Conservation (phyloP, 1,140 invertebrate genomes). For the Phocides pigmalion region DNA sequence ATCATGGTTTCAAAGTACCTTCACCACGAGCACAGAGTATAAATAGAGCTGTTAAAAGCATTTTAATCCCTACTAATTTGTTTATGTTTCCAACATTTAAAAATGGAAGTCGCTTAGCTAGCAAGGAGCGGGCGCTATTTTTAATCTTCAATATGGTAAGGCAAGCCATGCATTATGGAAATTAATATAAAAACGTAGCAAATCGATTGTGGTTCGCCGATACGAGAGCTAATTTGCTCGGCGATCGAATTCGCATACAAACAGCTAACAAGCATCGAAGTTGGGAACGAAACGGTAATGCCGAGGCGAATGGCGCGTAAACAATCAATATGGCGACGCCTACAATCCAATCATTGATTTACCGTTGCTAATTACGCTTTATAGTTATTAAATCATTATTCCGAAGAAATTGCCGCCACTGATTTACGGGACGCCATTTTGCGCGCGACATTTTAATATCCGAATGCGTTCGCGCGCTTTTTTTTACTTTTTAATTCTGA, state of each 20-base stretch:
- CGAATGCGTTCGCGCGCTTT: constrained; percentile 64
- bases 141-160: constrained; percentile 22
- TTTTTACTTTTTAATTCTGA: constrained; percentile 67
- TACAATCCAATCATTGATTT: constrained; percentile 64
- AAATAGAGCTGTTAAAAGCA: constrained; percentile 33
- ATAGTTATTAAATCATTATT: constrained; percentile 75
- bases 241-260: constrained; percentile 41
- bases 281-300: constrained; percentile 42
- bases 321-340: constrained; percentile 66
- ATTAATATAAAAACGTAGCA: constrained; percentile 44
- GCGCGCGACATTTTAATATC: constrained; percentile 72
- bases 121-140: constrained; percentile 18
- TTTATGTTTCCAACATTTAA: constrained; percentile 34
- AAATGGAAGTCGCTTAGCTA: constrained; percentile 33
- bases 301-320: constrained; percentile 56
- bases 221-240: constrained; percentile 54
- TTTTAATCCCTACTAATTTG: constrained; percentile 35
- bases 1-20: constrained; percentile 27
- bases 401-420: constrained; percentile 72
- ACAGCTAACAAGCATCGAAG: constrained; percentile 44
- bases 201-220: constrained; percentile 59
- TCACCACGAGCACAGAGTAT: constrained; percentile 26
- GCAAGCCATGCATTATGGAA: constrained; percentile 29
- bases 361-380: constrained; percentile 78
- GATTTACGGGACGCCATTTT: constrained; percentile 77